Evolutionary conservation across 1,140 invertebrate genomes (phyloP), one percentile per base, ranked within the genome.

Genomic region (Musca vetustissima): DNA sequence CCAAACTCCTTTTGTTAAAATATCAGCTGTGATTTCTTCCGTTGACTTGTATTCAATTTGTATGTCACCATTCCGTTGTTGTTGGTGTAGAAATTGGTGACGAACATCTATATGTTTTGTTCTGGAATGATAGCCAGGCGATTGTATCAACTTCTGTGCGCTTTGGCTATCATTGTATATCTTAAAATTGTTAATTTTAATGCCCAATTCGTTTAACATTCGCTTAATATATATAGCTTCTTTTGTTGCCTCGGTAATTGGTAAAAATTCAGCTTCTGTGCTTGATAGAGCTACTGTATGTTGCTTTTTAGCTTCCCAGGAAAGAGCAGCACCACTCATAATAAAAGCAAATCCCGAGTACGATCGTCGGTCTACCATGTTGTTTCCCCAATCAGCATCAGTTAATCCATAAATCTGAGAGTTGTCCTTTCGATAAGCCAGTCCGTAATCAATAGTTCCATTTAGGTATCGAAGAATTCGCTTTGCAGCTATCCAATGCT

Each of bases 261-360:
- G 19, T 19, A 70, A 43, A 21, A 66, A 66, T 64, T 70, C 64
- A 6, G 69, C 61, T 50, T 69, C 64, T 3, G 75, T 77, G 9
- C 74, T 77, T 0, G 82, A 84, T 49, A 85, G 74, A 19, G 84
- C 79, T n/a, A 85, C 83, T 19, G 76, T 78, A 61, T 71, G 67
- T 77, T 86, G 86, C 69, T 84, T 84, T 48, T 76, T 75, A 14
- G 75, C 77, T 50, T 73, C 73, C 85, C 84, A 86, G 50, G 77
- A 73, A 24, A 85, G 57, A 50, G 70, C 65, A 43, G 59, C 66
- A 67, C 74, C 75, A 68, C 69, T 72, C 61, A 71, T 21, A 32
- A 69, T 69, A 57, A 83, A 82, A 50, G 72, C 61, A 69, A 72
- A 81, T 14, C 76, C 80, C 17, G 52, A 55, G 24, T 59, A 59